Evolutionary conservation across 2,888 invertebrate genomes (phyloP), one percentile per base, ranked within the genome.

Genomic region (Listrodromus nycthemerus): DNA sequence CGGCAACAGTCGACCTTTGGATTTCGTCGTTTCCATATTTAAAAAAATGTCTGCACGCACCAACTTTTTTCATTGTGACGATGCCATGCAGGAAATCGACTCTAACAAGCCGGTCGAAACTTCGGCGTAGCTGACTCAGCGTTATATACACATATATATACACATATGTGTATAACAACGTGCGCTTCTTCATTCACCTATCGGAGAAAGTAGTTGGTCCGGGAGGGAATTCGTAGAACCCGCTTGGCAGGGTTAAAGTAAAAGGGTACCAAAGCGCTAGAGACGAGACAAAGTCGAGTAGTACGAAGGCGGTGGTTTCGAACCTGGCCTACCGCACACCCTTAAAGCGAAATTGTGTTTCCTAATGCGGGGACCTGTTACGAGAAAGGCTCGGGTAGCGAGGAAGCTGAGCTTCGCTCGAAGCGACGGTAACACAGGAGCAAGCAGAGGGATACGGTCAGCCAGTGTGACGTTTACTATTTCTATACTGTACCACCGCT

Each of bases 251-350:
- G 80, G 84, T 80, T 80, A 27, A 83, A 77, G 84, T 69, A 27
- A 70, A 66, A 75, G 83, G 84, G 86, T 67, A 24, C 77, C 82
- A 83, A 85, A 81, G 63, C 74, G 81, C 78, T 81, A 79, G 81
- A 19, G 67, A 27, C 74, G 82, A 80, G 77, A 69, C 55, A 83
- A 86, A 86, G 89, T 87, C 88, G 86, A 89, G 86, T 84, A 84
- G 86, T 27, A 45, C 21, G 21, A 63, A 69, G 58, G 5, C 52
- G 27, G 58, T 27, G 52, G 58, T 33, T 48, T 45, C 4, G 21
- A 24, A 24, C n/a, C 7, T 21, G 48, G 19, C 4, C 50, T 30
- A 55, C 33, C 50, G 45, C 55, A 63, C 52, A 65, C 41, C 67
- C 61, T 61, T 77, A 41, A n/a, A 73, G 65, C 30, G 45, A 67